Base-by-base conservation (phyloP, 30 jellyfish, hydroid and myxozoan species). In the Cassiopea andromeda region DNA sequence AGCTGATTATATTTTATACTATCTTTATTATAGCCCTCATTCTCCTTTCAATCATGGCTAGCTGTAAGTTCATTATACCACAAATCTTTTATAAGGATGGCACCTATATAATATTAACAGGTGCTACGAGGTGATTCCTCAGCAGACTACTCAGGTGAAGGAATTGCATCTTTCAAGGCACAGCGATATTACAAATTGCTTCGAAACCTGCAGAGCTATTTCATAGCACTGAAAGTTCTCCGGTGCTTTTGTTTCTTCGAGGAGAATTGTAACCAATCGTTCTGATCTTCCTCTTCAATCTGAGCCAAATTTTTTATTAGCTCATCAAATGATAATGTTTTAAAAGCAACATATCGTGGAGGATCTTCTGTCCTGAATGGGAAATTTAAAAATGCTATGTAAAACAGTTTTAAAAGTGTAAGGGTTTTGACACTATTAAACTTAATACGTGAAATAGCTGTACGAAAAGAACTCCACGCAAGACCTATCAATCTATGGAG, bases 191-290 rank as follows among this genome's bases (percentile, higher is more conserved):
- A 64, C 8, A 64, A 64, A 64, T 64, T 17, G 43, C 8, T 64
- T 9, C 73, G 8, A 64, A 64, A 64, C 27, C 43, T 0, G 15
- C 15, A 64, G 2, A 14, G 6, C 73, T 64, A 64, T 64, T 7
- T 2, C 27, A 17, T 27, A 64, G 38, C 15, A 17, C 73, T 64
- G 60, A 87, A 87, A 6, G 64, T 59, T 15, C 46, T 79, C 17
- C 9, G 46, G 17, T 73, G 78, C 48, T 78, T 87, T 16, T 67
- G 90, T 68, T 87, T 87, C 60, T 87, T 87, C 64, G 58, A 76
- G 27, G 90, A 77, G 76, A 87, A 87, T 19, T 81, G 54, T 49
- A 60, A 9, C 94, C 94, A 87, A n/a, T 79, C 90, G 1, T 73
- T 71, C 1, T 67, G 80, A 45, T 87, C 94, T 7, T 44, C 70